Evolutionary conservation across 35 echinoderm and acorn worm species (phyloP), one percentile per base, ranked within the genome.

Genomic region (Amphiura filiformis): DNA sequence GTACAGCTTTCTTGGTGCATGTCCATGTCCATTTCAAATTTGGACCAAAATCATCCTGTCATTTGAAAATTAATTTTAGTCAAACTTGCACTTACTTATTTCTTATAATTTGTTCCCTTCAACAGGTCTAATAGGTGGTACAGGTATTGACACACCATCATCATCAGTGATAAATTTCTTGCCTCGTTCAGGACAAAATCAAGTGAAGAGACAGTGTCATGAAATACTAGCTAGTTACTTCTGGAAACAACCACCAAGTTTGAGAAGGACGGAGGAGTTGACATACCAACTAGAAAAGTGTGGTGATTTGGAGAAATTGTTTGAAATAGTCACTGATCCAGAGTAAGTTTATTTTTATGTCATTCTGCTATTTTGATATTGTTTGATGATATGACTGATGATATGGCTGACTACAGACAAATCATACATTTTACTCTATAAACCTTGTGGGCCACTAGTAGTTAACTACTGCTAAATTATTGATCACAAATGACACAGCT

Each of bases 271-370:
- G 14, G 81, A 91, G 37, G 95, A 97, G 77, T 78, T 97, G 34
- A 89, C 95, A 13, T 94, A 87, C 39, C 95, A 97, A 42, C 87
- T 91, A n/a, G 89, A 95, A 52, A 81, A 91, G 36, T 91, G 89
- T 84, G 95, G 89, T 13, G 87, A 97, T 37, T 76, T 90, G 37
- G 47, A 89, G 34, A 64, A 77, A 20, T 88, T 97, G 9, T 70
- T 44, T 32, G 89, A 81, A 37, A 79, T 89, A 37, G 65, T 97
- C 13, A 94, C 91, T 17, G 86, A 94, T 37, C 92, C 92, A 23
- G 76, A 91, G 95, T 97, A 75, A 90, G 89, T 94, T 26, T 11
- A 70, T 26, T 13, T 70, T 70, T 13, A 30, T 26, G 17, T 9
- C 41, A 47, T 47, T 47, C 41, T 70, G 61, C 28, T 13, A n/a